Evolutionary conservation across 2,888 invertebrate genomes (phyloP).

Genomic region (Agonopterix heracliana): DNA sequence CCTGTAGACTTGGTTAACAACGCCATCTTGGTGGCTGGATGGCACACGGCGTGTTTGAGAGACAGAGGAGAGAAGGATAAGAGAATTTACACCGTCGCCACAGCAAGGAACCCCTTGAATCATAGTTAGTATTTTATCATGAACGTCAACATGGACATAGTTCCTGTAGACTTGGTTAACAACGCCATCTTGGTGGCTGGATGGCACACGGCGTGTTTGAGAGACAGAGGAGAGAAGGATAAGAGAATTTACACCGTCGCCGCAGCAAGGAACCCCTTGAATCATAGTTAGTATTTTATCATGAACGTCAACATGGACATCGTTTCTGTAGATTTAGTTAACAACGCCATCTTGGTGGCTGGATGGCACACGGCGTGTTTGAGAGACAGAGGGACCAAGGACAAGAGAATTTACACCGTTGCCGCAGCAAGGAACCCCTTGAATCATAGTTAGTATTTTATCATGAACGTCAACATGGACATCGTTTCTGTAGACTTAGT

Average conservation of each 20-base stretch:
- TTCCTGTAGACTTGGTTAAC: constrained; percentile 2
- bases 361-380: no score
- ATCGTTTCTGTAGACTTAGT: constrained; percentile 1
- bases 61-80: background rate
- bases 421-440: no score
- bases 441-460: background rate
- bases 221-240: background rate
- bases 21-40: background rate
- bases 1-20: constrained; percentile 3
- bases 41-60: background rate
- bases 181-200: background rate
- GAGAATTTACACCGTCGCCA: background rate
- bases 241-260: background rate
- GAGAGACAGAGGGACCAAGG: no score
- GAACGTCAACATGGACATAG: background rate
- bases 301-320: background rate
- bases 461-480: background rate
- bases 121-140: background rate
- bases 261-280: background rate
- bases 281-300: background rate
- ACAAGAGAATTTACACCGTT: no score
- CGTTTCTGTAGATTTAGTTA: no score
- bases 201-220: background rate
- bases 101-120: background rate
- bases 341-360: no score